These are phyloP conservation scores for Cephus cinctus DNA, from an alignment of 1,140 invertebrate species.

Conservation along the genomic window DNA sequence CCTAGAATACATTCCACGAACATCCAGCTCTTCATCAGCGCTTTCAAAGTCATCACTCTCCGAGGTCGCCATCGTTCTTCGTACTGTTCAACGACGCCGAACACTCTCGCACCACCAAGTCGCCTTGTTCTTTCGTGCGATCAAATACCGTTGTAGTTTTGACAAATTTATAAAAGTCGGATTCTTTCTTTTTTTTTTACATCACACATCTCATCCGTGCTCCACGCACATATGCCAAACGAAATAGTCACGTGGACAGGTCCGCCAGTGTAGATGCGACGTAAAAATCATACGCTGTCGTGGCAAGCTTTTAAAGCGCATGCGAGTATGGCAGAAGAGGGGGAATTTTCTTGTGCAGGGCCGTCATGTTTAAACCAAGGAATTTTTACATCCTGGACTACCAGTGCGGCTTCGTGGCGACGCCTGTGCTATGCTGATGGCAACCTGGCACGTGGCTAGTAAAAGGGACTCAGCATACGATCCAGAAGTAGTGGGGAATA, in stretches of 20 bases:
- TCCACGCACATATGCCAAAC: background rate
- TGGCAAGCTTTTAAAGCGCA: too few relatives aligned
- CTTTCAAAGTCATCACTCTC: slow-evolving; percentile 73
- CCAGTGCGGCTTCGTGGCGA: background rate
- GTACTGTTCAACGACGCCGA: background rate
- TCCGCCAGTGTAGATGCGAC: too few relatives aligned
- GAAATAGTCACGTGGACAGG: background rate
- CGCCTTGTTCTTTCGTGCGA: background rate
- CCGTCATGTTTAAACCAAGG: too few relatives aligned
- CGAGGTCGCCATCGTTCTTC: slow-evolving; percentile 65
- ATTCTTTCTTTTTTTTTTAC: background rate
- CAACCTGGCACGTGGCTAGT: too few relatives aligned
- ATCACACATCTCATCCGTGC: background rate
- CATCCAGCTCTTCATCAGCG: slow-evolving; percentile 60
- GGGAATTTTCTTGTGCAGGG: too few relatives aligned
- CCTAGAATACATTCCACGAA: slow-evolving; percentile 2
- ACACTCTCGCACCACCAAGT: background rate
- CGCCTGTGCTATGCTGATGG: too few relatives aligned
- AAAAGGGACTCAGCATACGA: too few relatives aligned
- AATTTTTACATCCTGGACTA: background rate
- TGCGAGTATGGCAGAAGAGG: too few relatives aligned
- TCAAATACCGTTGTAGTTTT: background rate
- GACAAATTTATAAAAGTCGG: background rate
- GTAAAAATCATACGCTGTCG: slow-evolving; percentile 1
- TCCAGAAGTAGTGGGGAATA: too few relatives aligned